A percentile compares a stretch with the other conserved stretches of the same genome.
phyloP scores from a whole-genome alignment of 2,797 vertebrate genomes.

The Crenuchus spilurus region DNA sequence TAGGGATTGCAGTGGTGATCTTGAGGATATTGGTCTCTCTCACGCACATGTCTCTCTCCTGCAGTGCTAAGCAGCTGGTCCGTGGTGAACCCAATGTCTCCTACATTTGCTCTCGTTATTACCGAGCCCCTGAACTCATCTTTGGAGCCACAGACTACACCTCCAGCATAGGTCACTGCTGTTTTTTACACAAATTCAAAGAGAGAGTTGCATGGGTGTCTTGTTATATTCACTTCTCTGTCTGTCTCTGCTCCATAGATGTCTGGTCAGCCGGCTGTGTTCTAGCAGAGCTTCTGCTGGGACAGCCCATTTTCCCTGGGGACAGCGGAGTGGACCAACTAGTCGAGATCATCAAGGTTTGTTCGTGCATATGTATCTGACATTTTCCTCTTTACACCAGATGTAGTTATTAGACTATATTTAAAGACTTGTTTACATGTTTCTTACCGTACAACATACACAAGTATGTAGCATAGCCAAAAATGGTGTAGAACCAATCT shows the following conservation, averaged over 20 bases:
- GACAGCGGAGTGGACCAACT: conserved; percentile 98
- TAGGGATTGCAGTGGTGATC: too few species aligned
- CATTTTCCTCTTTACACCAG: too few species aligned
- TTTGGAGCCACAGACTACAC: conserved; percentile 99
- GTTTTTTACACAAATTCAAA: background rate
- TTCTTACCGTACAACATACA: too few species aligned
- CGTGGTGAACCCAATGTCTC: conserved; percentile 98
- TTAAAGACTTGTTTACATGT: too few species aligned
- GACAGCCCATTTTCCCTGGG: conserved; percentile 97
- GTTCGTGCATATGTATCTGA: background rate
- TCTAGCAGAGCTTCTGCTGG: conserved; percentile 95
- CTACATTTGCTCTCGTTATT: conserved; percentile 99
- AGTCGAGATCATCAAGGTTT: conserved; percentile 99
- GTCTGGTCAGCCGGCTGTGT: conserved; percentile 99
- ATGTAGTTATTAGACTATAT: too few species aligned
- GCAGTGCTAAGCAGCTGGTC: conserved; percentile 94
- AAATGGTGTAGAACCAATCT: too few species aligned
- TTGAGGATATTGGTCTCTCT: conserved; percentile 31
- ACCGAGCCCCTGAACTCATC: conserved; percentile 97
- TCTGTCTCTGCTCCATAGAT: conserved; percentile 72
- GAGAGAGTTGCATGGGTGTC: background rate
- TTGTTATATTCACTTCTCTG: background rate
- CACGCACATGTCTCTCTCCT: background rate
- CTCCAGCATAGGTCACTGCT: conserved; percentile 89
- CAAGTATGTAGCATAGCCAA: too few species aligned